Evolutionary conservation across 2,888 invertebrate genomes (phyloP).

Genomic region (Drosophila atripex): DNA sequence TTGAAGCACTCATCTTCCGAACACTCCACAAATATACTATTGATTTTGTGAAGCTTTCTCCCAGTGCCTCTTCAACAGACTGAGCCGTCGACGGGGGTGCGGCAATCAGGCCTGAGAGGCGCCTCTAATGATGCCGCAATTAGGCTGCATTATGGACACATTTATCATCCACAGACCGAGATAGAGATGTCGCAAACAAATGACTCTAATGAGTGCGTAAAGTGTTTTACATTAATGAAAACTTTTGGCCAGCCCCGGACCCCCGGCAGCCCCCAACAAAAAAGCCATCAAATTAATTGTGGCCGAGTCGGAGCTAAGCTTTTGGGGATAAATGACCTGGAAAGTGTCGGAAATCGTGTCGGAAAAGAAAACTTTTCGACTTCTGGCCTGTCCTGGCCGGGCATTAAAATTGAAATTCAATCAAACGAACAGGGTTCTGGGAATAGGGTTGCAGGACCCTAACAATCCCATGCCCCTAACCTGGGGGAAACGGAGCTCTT

Average conservation of each 20-base stretch:
- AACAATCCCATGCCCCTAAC: slow-evolving; percentile 44
- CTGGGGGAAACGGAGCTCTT: slow-evolving; percentile 47
- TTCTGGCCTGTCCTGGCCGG: slow-evolving; percentile 30
- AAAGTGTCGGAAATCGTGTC: slow-evolving; percentile 51
- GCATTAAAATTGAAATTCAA: slow-evolving; percentile 50
- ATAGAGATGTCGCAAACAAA: slow-evolving; percentile 41
- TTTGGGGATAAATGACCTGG: slow-evolving; percentile 59
- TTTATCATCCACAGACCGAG: slow-evolving; percentile 57
- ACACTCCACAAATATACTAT: slow-evolving; percentile 12
- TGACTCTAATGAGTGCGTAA: slow-evolving; percentile 44
- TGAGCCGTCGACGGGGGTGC: slow-evolving; percentile 14
- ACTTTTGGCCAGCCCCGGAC: slow-evolving; percentile 18
- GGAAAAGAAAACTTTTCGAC: slow-evolving; percentile 21
- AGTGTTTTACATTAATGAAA: slow-evolving; percentile 46
- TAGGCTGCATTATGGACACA: slow-evolving; percentile 68
- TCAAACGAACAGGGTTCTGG: slow-evolving; percentile 30
- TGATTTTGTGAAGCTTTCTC: slow-evolving; percentile 1
- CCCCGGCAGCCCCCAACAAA: neutral
- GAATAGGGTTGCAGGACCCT: slow-evolving; percentile 10
- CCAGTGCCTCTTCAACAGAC: slow-evolving; percentile 3
- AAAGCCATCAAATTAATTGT: slow-evolving; percentile 64
- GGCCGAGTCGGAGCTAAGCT: slow-evolving; percentile 34
- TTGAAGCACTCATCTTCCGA: slow-evolving; percentile 19
- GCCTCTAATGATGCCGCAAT: slow-evolving; percentile 66
- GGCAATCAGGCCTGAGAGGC: slow-evolving; percentile 49